phyloP scores from a whole-genome alignment of 1,140 invertebrate species.

The Radopholus similis region DNA sequence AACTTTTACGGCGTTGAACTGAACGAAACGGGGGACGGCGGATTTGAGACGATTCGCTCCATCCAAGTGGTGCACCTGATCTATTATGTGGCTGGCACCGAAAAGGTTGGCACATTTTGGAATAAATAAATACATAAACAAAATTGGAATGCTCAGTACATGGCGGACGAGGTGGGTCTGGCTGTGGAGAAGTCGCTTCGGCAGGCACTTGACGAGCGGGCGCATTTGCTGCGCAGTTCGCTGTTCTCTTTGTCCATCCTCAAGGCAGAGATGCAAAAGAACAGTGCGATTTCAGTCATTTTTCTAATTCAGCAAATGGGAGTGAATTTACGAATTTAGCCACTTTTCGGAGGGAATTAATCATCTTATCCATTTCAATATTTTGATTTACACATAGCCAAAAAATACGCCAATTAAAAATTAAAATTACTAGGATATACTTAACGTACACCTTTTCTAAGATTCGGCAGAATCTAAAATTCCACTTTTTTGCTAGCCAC shows the following conservation, averaged over 20 bases:
- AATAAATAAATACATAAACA: not conserved
- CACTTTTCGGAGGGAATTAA: too few species aligned
- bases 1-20: slow-evolving; percentile 58
- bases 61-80: slow-evolving; percentile 49
- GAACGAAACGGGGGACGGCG: slow-evolving; percentile 18
- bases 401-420: too few species aligned
- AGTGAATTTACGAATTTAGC: too few species aligned
- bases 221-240: slow-evolving; percentile 33
- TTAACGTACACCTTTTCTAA: too few species aligned
- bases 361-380: too few species aligned
- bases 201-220: slow-evolving; percentile 30
- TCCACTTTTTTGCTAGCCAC: too few species aligned
- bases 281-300: too few species aligned
- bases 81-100: slow-evolving; percentile 46
- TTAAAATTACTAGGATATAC: too few species aligned
- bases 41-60: slow-evolving; percentile 44
- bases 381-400: too few species aligned
- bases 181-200: slow-evolving; percentile 43
- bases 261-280: slow-evolving; percentile 58
- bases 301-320: too few species aligned
- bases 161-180: slow-evolving; percentile 50
- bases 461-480: too few species aligned
- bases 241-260: slow-evolving; percentile 54
- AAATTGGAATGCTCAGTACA: slow-evolving; percentile 27
- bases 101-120: slow-evolving; percentile 18